Base-by-base conservation (phyloP, 2,113 vertebrate species). In the Carollia perspicillata region DNA sequence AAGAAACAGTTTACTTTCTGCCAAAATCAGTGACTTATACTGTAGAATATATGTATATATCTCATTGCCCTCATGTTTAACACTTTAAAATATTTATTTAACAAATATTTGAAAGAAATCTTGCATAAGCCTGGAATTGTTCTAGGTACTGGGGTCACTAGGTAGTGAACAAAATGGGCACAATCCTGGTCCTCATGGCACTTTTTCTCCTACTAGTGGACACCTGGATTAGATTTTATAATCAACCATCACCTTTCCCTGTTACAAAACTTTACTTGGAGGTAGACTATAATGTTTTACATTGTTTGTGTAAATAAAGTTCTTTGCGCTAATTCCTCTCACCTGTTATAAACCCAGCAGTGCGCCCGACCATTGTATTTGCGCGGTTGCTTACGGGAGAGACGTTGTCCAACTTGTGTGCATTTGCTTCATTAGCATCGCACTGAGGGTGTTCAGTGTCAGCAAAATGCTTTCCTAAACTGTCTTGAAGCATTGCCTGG, bases 211-310 rank as follows among this genome's bases (percentile, higher is more conserved):
- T 17, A 93, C 8, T 74, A 90, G 71, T 71, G 77, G 28, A 88
- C 55, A 93, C 65, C 16, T 93, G 89, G 60, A 68, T 91, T 94
- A 94, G 17, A 84, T 68, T 40, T 18, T 83, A 30, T 2, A 35
- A 35, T 35, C 63, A 97, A 92, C 77, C 69, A 89, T 5, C 5
- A 2, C 49, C 11, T 58, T 1, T 91, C 6, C 3, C 10, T 75
- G 6, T 20, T 47, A 72, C 68, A 80, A 97, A 96, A 16, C 0
- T 44, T 44, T 86, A 92, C 69, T 33, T 53, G 79, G 2, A 77
- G 37, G 13, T 74, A 35, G 17, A 94, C 97, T 96, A 95, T 81
- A 85, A 2, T 77, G 42, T 30, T 92, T 79, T 85, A 51, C 2
- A 1, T 0, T 80, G 26, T 89, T 96, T 89, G 30, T 78, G 12